Evolutionary conservation across 2,113 vertebrate genomes (phyloP).

Genomic region (Ptilonorhynchus violaceus): DNA sequence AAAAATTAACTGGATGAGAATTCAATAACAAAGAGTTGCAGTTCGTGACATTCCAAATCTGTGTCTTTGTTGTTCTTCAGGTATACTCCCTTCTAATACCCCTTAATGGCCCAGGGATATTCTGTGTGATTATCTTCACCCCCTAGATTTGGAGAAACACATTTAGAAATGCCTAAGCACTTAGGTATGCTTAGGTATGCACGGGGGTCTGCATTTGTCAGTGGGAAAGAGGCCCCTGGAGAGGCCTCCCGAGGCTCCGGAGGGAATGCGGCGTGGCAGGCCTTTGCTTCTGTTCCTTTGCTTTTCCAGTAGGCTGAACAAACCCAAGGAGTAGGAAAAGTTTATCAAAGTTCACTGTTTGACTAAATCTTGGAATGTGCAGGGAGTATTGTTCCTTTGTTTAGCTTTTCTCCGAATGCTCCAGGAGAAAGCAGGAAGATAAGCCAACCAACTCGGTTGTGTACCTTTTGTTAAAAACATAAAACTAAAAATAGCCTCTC

Average conservation of each 20-base stretch:
- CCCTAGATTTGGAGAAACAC: not conserved
- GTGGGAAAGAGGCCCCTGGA: not conserved
- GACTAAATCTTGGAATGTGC: not conserved
- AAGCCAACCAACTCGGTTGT: not conserved
- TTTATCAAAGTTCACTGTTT: not conserved
- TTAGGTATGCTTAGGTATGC: not conserved
- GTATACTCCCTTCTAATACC: not conserved
- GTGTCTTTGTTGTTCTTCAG: not conserved
- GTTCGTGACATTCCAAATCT: not conserved
- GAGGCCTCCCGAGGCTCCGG: not conserved
- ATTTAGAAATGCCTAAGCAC: not conserved
- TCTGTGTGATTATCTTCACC: not conserved
- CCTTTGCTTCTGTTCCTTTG: not conserved
- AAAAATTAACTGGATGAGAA: not conserved
- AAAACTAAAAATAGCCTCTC: not conserved
- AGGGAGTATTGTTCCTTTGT: not conserved
- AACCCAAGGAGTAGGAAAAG: not conserved
- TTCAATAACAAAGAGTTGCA: not conserved
- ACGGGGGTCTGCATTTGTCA: not conserved
- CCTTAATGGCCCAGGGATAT: not conserved
- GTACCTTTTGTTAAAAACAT: not conserved
- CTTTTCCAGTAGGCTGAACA: conserved; percentile 44
- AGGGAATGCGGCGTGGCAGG: not conserved
- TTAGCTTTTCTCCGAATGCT: not conserved
- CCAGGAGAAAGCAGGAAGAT: not conserved